Evolutionary conservation across 2,113 vertebrate species (phyloP).

Genomic region (Elaphurus davidianus): DNA sequence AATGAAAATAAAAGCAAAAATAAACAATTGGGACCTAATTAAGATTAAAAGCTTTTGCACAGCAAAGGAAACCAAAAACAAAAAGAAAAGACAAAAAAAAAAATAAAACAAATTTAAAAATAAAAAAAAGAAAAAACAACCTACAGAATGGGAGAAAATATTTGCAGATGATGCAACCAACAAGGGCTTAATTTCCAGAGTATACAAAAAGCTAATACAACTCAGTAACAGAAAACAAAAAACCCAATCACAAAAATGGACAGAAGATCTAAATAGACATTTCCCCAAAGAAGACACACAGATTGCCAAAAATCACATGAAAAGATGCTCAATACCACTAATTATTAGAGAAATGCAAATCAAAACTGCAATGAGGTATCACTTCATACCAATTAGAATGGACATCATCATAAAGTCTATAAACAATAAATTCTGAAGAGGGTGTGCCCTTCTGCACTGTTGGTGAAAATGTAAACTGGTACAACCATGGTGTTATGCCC

Average conservation of each 20-base stretch:
- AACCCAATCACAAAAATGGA: neutral
- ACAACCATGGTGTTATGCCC: neutral
- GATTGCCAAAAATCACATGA: neutral
- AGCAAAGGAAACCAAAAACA: neutral
- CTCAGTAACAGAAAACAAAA: neutral
- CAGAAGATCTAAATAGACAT: neutral
- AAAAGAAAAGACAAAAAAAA: neutral
- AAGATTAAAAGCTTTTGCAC: neutral
- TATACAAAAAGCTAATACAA: neutral
- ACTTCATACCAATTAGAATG: neutral
- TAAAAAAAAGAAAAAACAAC: neutral
- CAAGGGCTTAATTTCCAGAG: neutral
- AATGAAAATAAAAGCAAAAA: neutral
- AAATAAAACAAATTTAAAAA: too few relatives aligned
- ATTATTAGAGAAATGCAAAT: neutral
- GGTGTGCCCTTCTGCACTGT: neutral
- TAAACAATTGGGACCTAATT: neutral
- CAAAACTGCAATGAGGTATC: neutral
- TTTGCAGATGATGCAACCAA: neutral
- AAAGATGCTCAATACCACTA: neutral
- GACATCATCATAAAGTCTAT: neutral
- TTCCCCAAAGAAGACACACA: neutral
- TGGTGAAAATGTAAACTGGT: neutral
- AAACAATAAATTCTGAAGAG: neutral
- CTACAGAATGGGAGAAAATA: neutral